Evolutionary conservation across 2,797 vertebrate species (phyloP), one percentile per base, ranked within the genome.

Genomic region (Pogoniulus pusillus): DNA sequence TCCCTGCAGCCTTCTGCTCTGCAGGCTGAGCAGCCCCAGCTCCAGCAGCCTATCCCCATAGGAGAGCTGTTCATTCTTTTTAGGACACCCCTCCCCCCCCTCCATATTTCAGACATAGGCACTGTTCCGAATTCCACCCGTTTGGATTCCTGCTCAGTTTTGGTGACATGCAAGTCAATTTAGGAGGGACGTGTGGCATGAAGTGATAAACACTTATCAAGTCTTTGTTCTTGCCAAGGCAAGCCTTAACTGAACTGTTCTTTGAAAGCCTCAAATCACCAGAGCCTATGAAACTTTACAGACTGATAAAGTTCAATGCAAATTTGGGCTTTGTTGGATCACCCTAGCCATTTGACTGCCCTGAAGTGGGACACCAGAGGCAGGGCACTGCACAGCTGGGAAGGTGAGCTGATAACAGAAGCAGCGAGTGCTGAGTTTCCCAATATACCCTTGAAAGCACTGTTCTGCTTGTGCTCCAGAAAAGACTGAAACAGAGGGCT

Each of bases 161-260:
- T 92, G 55, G 65, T 91, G 87, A 79, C 22, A n/a, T 60, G 30
- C 34, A 70, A 89, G 53, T 83, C 66, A 39, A 5, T 80, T 95
- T 93, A 70, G 60, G 53, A 70, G 26, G 43, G 64, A 87, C 75
- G 43, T 87, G 39, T 96, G 92, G 60, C 64, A 45, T 58, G 87
- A 93, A 76, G 85, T 54, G 92, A 95, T 68, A 95, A 95, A 94
- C 73, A 64, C 85, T 92, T 93, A 70, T 64, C 32, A 59, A 59
- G 14, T 54, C 70, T 89, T 89, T 94, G 72, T 88, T 92, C 85
- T 59, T 91, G 77, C 57, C 76, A 76, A 73, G 19, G 59, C 73
- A 89, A n/a, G 20, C 57, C 80, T 87, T 78, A 78, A 59, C 32
- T 53, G 30, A 93, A 49, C 34, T 34, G 34, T 63, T 85, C 37